Conservation (phyloP, 2,888 invertebrate genomes). For the Sinopyrophorus schimmeli region DNA sequence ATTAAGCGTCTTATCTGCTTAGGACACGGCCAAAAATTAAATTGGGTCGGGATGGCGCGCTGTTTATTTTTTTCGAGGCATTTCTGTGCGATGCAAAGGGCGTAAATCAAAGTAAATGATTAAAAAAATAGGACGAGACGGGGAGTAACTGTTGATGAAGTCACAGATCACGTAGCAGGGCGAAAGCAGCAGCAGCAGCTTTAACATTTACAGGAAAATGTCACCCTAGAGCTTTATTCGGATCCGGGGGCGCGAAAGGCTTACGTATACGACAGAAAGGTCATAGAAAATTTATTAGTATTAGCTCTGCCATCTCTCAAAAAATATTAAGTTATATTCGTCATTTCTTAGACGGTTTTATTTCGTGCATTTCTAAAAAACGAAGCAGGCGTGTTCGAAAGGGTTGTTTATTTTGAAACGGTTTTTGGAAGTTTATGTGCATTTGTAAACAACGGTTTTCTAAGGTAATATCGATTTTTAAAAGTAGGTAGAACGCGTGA, state of each 20-base stretch:
- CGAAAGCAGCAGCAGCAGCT: constrained; percentile 43
- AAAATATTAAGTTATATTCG: constrained; percentile 31
- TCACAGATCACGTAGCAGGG: constrained; percentile 52
- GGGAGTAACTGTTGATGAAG: constrained; percentile 49
- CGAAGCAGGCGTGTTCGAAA: too few species aligned
- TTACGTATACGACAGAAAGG: constrained; percentile 36
- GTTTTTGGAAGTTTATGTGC: too few species aligned
- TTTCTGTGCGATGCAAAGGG: constrained; percentile 4
- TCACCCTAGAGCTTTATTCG: constrained; percentile 46
- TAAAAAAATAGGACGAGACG: constrained; percentile 47
- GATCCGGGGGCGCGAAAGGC: constrained; percentile 31
- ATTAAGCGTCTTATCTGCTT: too few species aligned
- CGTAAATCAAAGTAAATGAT: constrained; percentile 49
- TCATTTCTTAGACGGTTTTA: too few species aligned
- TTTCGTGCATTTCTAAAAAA: too few species aligned
- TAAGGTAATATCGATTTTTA: too few species aligned
- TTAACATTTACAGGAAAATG: constrained; percentile 53
- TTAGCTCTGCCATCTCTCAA: constrained; percentile 28
- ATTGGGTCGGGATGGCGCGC: too few species aligned
- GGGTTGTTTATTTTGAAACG: too few species aligned
- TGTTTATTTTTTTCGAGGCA: too few species aligned
- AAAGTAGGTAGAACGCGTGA: too few species aligned
- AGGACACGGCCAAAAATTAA: too few species aligned
- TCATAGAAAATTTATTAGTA: constrained; percentile 39
- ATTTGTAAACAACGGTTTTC: too few species aligned